Evolutionary conservation across 2,888 invertebrate species (phyloP).

Genomic region (Sceliomorpha sp.): DNA sequence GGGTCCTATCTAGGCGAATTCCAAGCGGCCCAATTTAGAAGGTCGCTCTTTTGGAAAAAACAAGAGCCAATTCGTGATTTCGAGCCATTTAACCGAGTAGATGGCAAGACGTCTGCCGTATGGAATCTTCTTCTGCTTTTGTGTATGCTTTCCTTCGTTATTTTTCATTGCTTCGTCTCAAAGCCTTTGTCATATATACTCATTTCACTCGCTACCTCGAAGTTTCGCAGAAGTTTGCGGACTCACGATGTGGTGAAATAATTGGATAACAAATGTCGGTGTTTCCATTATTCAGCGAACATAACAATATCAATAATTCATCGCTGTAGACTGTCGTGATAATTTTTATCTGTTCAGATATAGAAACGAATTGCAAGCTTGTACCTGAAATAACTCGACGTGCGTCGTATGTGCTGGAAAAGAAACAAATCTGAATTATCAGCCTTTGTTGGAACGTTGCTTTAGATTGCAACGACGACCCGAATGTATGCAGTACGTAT

Average conservation of each 20-base stretch:
- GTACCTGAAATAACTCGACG: no score
- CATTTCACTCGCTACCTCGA: conserved; percentile 3
- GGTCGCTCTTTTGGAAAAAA: conserved; percentile 49
- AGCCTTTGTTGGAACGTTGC: no score
- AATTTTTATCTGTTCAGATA: no score
- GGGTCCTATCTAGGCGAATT: conserved; percentile 5
- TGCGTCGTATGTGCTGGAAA: no score
- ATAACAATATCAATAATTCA: no score
- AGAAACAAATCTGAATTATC: no score
- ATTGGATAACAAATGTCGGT: background rate
- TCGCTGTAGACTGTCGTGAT: no score
- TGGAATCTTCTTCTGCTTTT: conserved; percentile 24
- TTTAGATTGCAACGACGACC: no score
- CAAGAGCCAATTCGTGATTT: conserved; percentile 66
- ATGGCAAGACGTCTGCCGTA: conserved; percentile 32
- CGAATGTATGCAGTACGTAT: no score
- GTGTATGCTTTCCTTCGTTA: conserved; percentile 66
- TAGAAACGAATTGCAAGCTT: no score
- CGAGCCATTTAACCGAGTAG: conserved; percentile 66
- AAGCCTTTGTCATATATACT: conserved; percentile 46
- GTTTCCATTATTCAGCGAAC: no score
- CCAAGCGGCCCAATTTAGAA: conserved; percentile 31
- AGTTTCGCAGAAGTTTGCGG: conserved; percentile 15
- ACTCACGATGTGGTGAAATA: conserved; percentile 6
- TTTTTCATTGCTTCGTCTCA: conserved; percentile 62